Conservation (phyloP, 1,140 invertebrate species). For the Globodera ellingtonae region DNA sequence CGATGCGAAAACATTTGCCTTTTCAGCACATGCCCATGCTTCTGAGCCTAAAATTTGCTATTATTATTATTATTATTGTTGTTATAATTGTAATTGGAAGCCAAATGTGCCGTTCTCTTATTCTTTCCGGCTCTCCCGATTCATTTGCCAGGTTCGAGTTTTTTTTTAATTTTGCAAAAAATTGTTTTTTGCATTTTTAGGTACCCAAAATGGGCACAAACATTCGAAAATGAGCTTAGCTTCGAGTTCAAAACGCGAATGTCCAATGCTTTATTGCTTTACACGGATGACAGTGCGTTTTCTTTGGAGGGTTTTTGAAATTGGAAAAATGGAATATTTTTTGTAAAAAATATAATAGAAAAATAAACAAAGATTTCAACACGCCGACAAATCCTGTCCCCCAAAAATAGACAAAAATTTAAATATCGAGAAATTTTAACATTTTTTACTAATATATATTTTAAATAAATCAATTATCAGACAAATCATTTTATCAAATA, state of each 20-base stretch:
- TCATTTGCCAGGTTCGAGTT: slow-evolving; percentile 54
- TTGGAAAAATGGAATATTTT: too few species aligned
- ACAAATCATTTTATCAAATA: background rate
- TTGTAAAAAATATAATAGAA: too few species aligned
- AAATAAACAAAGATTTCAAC: too few species aligned
- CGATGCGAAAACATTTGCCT: too few species aligned
- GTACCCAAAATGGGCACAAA: slow-evolving; percentile 63
- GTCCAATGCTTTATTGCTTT: slow-evolving; percentile 83
- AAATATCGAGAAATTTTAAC: background rate
- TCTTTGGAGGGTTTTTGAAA: too few species aligned
- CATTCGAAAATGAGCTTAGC: slow-evolving; percentile 73
- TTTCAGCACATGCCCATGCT: slow-evolving; percentile 15
- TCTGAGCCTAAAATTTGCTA: background rate
- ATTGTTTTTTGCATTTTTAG: slow-evolving; percentile 31
- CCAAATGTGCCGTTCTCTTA: slow-evolving; percentile 33
- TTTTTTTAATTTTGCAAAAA: slow-evolving; percentile 21
- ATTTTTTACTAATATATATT: background rate
- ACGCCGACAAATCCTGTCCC: too few species aligned
- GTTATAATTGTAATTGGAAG: background rate
- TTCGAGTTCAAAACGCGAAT: slow-evolving; percentile 87
- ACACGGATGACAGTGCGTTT: slow-evolving; percentile 78
- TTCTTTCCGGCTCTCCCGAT: slow-evolving; percentile 51
- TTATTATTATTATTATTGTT: slow-evolving; percentile 4
- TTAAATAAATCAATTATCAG: too few species aligned
- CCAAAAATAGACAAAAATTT: too few species aligned